A percentile compares a stretch with the other conserved stretches of the same genome.
These are phyloP conservation scores for Caenorhabditis doughertyi DNA, from an alignment of 2,888 invertebrate genomes.

Conservation along the genomic window DNA sequence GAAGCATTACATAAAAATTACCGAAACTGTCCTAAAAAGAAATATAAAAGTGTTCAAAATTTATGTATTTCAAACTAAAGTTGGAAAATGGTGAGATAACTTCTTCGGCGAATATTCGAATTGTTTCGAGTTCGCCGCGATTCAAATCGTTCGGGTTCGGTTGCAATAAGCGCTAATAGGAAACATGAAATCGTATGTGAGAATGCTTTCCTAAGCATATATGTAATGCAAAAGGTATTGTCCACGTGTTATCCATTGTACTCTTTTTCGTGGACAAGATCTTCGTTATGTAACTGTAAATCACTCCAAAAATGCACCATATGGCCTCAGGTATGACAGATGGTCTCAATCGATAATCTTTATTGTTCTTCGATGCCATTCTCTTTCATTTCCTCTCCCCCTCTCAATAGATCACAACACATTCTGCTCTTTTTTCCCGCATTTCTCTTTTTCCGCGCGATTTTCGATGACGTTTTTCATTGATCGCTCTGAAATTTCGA, in stretches of 20 bases:
- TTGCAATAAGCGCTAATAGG: too few relatives aligned
- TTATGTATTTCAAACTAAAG: too few relatives aligned
- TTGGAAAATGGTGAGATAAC: too few relatives aligned
- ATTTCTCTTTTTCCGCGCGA: not conserved
- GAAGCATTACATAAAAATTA: not conserved
- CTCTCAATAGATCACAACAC: not conserved
- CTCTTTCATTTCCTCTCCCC: not conserved
- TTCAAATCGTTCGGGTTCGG: too few relatives aligned
- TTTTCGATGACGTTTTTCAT: slow-evolving; percentile 10
- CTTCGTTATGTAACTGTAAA: not conserved
- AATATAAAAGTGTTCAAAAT: not conserved
- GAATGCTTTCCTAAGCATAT: too few relatives aligned
- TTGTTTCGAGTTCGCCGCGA: too few relatives aligned
- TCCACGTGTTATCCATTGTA: too few relatives aligned
- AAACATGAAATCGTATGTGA: too few relatives aligned
- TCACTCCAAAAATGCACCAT: not conserved
- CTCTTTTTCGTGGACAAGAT: too few relatives aligned
- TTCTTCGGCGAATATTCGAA: too few relatives aligned
- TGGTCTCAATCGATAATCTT: slow-evolving; percentile 28
- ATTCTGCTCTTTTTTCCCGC: slow-evolving; percentile 50
- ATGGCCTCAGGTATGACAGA: slow-evolving; percentile 19
- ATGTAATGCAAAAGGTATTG: too few relatives aligned
- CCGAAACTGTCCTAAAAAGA: too few relatives aligned
- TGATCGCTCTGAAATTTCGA: slow-evolving; percentile 1
- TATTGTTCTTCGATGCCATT: slow-evolving; percentile 36